Evolutionary conservation across 2,888 invertebrate species (phyloP).

Genomic region (Nycteola revayana): DNA sequence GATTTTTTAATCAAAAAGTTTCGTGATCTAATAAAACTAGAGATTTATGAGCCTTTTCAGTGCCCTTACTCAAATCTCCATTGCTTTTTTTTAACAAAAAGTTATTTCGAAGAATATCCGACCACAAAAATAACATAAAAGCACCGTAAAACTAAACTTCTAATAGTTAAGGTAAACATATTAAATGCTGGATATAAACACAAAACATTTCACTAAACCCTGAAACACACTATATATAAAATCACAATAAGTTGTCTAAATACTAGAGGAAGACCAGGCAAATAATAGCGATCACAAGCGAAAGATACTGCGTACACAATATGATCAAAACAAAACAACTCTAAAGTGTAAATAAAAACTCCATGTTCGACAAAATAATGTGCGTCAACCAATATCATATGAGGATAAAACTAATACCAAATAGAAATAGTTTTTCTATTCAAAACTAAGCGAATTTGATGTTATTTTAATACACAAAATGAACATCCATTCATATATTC

Average conservation of each 20-base stretch:
- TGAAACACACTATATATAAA: conserved; percentile 37
- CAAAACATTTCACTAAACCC: conserved; percentile 54
- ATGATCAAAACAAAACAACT: too few species aligned
- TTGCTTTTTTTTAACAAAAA: too few species aligned
- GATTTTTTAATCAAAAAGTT: too few species aligned
- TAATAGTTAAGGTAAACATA: conserved; percentile 34
- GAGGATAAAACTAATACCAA: too few species aligned
- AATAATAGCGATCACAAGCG: conserved; percentile 56
- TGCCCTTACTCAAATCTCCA: too few species aligned
- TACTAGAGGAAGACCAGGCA: conserved; percentile 46
- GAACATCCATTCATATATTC: conserved; percentile 36
- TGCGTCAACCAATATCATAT: conserved; percentile 1
- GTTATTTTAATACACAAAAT: conserved; percentile 15
- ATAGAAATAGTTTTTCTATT: too few species aligned
- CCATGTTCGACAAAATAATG: too few species aligned
- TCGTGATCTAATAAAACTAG: too few species aligned
- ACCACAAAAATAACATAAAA: conserved; percentile 40
- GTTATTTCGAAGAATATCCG: too few species aligned
- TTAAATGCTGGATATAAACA: conserved; percentile 51
- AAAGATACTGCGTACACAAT: conserved; percentile 30
- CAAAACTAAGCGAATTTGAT: conserved; percentile 17
- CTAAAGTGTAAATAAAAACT: too few species aligned
- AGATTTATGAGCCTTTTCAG: too few species aligned
- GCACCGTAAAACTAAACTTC: conserved; percentile 42
- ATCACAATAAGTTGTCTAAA: conserved; percentile 30